Evolutionary conservation across 2,113 vertebrate species (phyloP).

Genomic region (Myocastor coypus): DNA sequence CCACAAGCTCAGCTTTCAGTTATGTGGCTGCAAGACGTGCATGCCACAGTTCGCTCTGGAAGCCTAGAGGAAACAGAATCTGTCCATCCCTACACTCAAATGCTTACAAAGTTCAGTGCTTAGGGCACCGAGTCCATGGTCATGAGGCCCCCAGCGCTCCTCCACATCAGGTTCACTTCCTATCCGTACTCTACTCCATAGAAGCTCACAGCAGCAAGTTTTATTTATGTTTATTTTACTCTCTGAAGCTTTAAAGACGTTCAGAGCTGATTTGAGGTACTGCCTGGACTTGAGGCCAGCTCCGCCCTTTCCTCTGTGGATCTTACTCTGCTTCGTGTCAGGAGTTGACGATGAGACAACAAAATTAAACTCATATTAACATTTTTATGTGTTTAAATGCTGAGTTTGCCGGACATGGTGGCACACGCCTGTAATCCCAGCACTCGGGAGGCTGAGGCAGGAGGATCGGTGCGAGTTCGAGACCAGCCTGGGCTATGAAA

Average conservation of each 20-base stretch:
- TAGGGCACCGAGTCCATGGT: slow-evolving; percentile 78
- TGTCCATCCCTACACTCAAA: slow-evolving; percentile 73
- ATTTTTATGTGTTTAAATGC: slow-evolving; percentile 39
- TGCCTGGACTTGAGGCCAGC: slow-evolving; percentile 51
- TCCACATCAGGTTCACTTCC: slow-evolving; percentile 57
- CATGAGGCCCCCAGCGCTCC: slow-evolving; percentile 58
- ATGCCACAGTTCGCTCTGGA: slow-evolving; percentile 52
- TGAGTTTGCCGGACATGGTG: no score
- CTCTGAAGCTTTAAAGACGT: slow-evolving; percentile 47
- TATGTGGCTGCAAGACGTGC: slow-evolving; percentile 55
- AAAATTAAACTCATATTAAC: slow-evolving; percentile 63
- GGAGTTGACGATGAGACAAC: slow-evolving; percentile 41
- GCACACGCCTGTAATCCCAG: no score
- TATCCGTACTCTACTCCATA: not conserved
- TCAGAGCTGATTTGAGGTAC: slow-evolving; percentile 65
- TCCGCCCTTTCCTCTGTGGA: slow-evolving; percentile 59
- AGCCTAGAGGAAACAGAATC: slow-evolving; percentile 64
- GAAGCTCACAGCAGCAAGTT: not conserved
- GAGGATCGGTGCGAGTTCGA: no score
- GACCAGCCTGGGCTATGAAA: no score
- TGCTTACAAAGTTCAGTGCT: slow-evolving; percentile 82
- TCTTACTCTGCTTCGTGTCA: slow-evolving; percentile 58
- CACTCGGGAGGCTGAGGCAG: no score
- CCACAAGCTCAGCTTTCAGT: not conserved
- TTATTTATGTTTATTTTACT: not conserved